phyloP scores from a whole-genome alignment of 2,797 vertebrate species.

The Chromis chromis region DNA sequence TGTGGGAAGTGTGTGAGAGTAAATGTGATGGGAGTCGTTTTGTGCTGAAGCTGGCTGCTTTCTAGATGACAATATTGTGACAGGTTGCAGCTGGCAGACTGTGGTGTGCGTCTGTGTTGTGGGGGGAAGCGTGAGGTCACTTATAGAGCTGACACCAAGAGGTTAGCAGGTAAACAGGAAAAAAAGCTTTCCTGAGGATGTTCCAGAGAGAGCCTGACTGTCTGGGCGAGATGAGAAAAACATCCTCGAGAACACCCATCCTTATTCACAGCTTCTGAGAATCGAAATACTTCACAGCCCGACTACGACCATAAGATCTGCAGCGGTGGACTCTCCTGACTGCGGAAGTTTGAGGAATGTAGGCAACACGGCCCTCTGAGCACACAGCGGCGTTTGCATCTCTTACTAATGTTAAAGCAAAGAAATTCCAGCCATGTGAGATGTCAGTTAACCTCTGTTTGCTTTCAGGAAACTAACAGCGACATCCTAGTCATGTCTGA shows the following conservation, averaged over 20 bases:
- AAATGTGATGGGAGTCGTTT: not conserved
- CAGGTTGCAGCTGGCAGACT: not conserved
- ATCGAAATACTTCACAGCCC: constrained; percentile 48
- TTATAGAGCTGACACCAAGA: constrained; percentile 33
- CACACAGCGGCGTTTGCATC: constrained; percentile 52
- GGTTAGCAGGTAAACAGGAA: constrained; percentile 54
- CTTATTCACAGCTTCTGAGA: constrained; percentile 74
- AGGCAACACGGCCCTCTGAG: constrained; percentile 39
- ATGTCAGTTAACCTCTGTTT: constrained; percentile 36
- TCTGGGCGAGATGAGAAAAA: constrained; percentile 48
- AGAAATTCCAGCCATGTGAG: constrained; percentile 50
- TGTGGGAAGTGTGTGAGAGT: constrained; percentile 10
- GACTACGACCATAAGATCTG: constrained; percentile 21
- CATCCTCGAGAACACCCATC: constrained; percentile 48
- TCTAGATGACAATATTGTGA: constrained; percentile 13
- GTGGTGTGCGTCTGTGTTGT: constrained; percentile 6
- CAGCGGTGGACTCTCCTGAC: constrained; percentile 18
- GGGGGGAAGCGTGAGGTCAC: constrained; percentile 25
- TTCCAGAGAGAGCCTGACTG: constrained; percentile 14
- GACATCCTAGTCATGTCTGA: not conserved
- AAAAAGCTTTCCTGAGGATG: constrained; percentile 55
- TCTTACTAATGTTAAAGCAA: constrained; percentile 62
- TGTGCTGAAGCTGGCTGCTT: constrained; percentile 1
- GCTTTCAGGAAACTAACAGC: constrained; percentile 16
- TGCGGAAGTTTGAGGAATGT: constrained; percentile 38